phyloP scores from a whole-genome alignment of 1,140 invertebrate species.

The Stegodyphus dumicola region DNA sequence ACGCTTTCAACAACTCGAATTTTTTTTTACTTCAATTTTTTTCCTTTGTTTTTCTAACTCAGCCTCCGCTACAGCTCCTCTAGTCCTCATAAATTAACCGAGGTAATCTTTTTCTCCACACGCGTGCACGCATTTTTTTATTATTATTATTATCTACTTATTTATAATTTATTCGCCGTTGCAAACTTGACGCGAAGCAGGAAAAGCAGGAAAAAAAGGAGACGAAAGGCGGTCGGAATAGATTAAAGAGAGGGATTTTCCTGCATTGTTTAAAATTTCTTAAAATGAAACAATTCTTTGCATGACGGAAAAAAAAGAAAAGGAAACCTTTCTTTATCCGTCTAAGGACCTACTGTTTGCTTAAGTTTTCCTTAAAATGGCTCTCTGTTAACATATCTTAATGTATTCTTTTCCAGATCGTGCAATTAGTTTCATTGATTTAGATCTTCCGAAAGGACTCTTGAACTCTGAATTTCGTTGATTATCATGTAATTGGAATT shows the following conservation, averaged over 20 bases:
- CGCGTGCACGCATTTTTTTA: conserved; percentile 1
- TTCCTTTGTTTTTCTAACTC: conserved; percentile 6
- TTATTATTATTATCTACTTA: conserved; percentile 43
- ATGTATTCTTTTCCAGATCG: neutral
- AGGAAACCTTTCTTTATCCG: neutral
- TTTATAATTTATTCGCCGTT: conserved; percentile 47
- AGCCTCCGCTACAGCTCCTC: neutral
- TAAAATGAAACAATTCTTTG: conserved; percentile 20
- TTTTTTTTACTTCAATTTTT: neutral
- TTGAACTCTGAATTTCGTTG: too few species aligned
- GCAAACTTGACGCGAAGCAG: conserved; percentile 9
- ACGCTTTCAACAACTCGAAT: neutral
- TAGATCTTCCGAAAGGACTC: neutral
- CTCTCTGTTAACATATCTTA: neutral
- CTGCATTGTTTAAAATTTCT: conserved; percentile 35
- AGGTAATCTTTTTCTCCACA: conserved; percentile 45
- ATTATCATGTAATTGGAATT: too few species aligned
- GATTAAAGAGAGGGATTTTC: conserved; percentile 19
- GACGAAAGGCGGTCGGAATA: conserved; percentile 8
- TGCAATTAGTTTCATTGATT: neutral
- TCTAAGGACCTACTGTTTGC: too few species aligned
- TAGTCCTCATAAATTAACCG: conserved; percentile 44
- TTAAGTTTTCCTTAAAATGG: too few species aligned
- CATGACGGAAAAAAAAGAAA: neutral
- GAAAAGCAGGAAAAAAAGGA: neutral